phyloP scores from a whole-genome alignment of 2,797 vertebrate species.

The Tiaroga cobitis region DNA sequence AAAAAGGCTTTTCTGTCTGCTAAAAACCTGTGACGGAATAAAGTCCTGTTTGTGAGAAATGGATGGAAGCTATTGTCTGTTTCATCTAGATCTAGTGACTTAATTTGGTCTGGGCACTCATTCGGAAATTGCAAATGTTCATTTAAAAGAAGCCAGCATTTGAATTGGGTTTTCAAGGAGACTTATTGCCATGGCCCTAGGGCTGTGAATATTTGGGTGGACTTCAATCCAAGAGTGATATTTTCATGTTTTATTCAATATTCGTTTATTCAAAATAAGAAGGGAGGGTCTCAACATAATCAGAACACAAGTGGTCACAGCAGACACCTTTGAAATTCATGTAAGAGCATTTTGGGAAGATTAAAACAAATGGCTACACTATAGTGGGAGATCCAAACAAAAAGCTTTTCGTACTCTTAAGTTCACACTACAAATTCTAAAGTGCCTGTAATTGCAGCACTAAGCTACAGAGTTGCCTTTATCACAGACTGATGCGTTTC shows the following conservation, averaged over 20 bases:
- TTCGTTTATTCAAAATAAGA: too few species aligned
- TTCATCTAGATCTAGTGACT: background rate
- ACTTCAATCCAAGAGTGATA: too few species aligned
- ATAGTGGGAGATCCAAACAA: background rate
- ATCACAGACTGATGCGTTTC: too few species aligned
- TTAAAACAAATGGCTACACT: background rate
- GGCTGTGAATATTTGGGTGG: too few species aligned
- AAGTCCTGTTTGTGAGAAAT: constrained; percentile 81
- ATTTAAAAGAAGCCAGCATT: background rate
- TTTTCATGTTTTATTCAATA: too few species aligned
- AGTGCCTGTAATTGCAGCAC: too few species aligned
- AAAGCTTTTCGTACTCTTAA: background rate
- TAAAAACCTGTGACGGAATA: constrained; percentile 73
- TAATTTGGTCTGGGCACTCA: rapidly evolving
- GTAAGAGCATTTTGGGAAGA: background rate
- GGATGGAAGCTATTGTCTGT: background rate
- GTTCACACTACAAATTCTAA: background rate
- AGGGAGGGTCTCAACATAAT: too few species aligned
- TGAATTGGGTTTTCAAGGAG: background rate
- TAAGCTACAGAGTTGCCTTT: too few species aligned
- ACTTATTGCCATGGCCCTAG: background rate
- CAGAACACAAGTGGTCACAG: too few species aligned
- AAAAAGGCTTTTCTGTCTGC: constrained; percentile 63
- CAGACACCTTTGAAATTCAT: background rate
- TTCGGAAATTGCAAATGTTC: rapidly evolving